These are phyloP conservation scores for Actinemys pallida DNA, from an alignment of 2,113 vertebrate genomes.

Conservation along the genomic window DNA sequence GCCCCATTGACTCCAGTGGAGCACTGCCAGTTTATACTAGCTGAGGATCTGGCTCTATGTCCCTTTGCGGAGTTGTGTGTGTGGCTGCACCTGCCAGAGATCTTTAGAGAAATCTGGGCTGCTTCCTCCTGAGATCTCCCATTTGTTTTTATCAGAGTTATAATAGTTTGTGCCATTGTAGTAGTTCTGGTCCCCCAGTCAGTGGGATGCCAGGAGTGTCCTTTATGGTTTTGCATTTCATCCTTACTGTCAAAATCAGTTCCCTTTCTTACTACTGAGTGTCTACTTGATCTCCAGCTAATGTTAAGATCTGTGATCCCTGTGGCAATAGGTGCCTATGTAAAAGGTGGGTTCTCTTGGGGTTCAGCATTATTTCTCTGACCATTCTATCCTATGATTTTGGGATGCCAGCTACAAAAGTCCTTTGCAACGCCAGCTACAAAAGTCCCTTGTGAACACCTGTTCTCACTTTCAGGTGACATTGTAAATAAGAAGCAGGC, in stretches of 20 bases:
- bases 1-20: background rate
- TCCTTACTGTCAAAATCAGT: background rate
- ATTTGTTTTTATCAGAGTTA: background rate
- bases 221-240: background rate
- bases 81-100: background rate
- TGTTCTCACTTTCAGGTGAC: too few relatives aligned
- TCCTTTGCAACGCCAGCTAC: too few relatives aligned
- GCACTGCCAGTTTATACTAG: background rate
- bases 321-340: background rate
- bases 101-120: background rate
- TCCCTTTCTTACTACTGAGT: background rate
- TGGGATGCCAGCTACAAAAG: background rate
- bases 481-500: too few relatives aligned
- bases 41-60: background rate
- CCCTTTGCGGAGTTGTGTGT: background rate
- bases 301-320: background rate
- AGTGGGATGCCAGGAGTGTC: background rate
- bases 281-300: background rate
- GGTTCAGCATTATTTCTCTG: background rate
- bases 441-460: too few relatives aligned
- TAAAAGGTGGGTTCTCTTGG: background rate
- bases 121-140: background rate
- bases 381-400: background rate
- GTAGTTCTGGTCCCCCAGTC: background rate
- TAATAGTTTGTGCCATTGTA: background rate